These are phyloP conservation scores for Exaiptasia diaphana DNA, from an alignment of 64 coral and sea anemone species.

Conservation along the genomic window DNA sequence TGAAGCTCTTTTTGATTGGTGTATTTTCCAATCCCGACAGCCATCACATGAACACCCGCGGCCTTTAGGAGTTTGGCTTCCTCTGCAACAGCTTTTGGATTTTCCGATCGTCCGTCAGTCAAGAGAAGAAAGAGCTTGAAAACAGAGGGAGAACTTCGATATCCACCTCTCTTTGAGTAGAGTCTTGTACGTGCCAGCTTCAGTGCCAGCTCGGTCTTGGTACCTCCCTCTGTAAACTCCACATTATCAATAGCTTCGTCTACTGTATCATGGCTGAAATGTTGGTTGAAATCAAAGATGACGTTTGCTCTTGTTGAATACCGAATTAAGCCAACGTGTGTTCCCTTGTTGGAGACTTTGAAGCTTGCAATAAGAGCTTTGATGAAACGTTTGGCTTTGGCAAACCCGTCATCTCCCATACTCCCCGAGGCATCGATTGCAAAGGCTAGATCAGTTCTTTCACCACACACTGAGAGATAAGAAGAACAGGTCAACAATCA, in stretches of 20 bases:
- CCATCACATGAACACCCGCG: constrained; percentile 25
- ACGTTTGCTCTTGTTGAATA: constrained; percentile 31
- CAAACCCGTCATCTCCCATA: constrained; percentile 13
- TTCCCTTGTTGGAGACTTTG: constrained; percentile 11
- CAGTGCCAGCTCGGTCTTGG: constrained; percentile 38
- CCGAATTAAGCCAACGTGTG: constrained; percentile 55
- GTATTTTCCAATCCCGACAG: constrained; percentile 20
- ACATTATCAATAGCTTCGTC: constrained; percentile 39
- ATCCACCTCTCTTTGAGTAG: background rate
- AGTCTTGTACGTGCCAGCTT: constrained; percentile 20
- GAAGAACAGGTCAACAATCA: background rate
- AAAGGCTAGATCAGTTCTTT: constrained; percentile 58
- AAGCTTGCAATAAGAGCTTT: constrained; percentile 39
- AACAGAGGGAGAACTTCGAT: background rate
- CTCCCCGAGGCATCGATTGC: constrained; percentile 58
- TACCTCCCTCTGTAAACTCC: constrained; percentile 36
- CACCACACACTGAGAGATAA: constrained; percentile 42
- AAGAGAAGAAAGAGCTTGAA: constrained; percentile 37
- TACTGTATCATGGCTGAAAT: constrained; percentile 3
- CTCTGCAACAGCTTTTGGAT: background rate
- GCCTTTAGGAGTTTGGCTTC: constrained; percentile 13
- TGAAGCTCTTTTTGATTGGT: background rate
- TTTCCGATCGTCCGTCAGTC: constrained; percentile 37
- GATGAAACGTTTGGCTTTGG: constrained; percentile 51
- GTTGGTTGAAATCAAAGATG: constrained; percentile 41